A percentile compares a stretch with the other conserved stretches of the same genome.
Conservation (phyloP, 1,140 invertebrate species). For the Platyscapa corneri region DNA sequence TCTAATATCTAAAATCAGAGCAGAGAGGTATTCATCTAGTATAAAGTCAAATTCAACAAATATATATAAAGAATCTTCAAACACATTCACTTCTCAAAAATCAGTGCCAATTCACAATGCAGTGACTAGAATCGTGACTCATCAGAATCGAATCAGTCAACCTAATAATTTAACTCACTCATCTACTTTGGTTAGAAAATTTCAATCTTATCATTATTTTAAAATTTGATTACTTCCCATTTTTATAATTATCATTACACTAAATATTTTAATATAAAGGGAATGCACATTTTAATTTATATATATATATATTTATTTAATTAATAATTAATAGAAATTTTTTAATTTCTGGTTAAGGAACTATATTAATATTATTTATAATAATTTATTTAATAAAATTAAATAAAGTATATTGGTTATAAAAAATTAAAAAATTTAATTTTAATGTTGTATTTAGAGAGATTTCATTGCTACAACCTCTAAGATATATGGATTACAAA, state of each 20-base stretch:
- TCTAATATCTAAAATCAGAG: slow-evolving; percentile 62
- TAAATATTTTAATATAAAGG: background rate
- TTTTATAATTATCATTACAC: background rate
- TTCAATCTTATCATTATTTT: background rate
- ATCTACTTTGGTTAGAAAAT: slow-evolving; percentile 37
- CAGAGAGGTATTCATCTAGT: slow-evolving; percentile 48
- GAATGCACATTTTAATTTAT: background rate
- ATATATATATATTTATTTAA: background rate
- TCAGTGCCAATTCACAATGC: slow-evolving; percentile 58
- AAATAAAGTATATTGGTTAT: too few relatives aligned
- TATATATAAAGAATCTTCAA: slow-evolving; percentile 53
- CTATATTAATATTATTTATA: too few relatives aligned
- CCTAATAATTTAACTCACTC: slow-evolving; percentile 58
- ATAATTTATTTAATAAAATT: too few relatives aligned
- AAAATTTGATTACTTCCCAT: background rate
- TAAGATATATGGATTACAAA: slow-evolving; percentile 70
- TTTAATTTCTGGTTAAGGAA: too few relatives aligned
- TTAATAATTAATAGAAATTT: too few relatives aligned
- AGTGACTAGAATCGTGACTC: slow-evolving; percentile 59
- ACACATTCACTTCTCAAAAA: slow-evolving; percentile 58
- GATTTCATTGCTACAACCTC: slow-evolving; percentile 65
- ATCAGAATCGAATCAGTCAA: slow-evolving; percentile 58
- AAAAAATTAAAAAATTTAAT: too few relatives aligned
- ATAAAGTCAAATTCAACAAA: slow-evolving; percentile 45
- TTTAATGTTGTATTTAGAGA: slow-evolving; percentile 13